phyloP scores from a whole-genome alignment of 2,113 vertebrate species.

The Onychostoma macrolepis region DNA sequence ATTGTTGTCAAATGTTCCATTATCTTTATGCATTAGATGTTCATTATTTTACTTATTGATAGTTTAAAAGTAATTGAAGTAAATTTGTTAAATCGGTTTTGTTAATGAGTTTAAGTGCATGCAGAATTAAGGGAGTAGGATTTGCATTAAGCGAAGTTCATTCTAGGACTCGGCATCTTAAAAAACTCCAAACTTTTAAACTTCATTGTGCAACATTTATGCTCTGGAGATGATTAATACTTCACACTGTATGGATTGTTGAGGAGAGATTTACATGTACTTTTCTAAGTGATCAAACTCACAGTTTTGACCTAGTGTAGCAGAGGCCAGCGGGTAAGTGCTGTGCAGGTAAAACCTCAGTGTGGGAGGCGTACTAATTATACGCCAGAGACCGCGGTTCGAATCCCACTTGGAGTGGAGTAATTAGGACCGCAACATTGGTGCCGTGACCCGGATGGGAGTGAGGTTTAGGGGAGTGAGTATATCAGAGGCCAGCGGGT shows the following conservation, averaged over 20 bases:
- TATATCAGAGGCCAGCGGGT: too few relatives aligned
- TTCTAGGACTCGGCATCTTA: background rate
- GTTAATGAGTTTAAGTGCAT: background rate
- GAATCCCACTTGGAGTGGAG: too few relatives aligned
- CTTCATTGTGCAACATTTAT: background rate
- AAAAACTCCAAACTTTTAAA: background rate
- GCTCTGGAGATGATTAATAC: background rate
- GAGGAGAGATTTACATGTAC: background rate
- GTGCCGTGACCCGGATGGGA: too few relatives aligned
- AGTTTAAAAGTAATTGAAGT: conserved; percentile 6
- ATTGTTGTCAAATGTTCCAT: conserved; percentile 27
- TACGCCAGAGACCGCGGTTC: too few relatives aligned
- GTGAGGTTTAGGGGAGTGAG: too few relatives aligned
- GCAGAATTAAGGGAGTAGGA: background rate
- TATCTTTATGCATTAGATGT: conserved; percentile 9
- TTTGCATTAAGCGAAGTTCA: background rate
- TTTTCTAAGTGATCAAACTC: background rate
- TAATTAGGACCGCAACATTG: too few relatives aligned
- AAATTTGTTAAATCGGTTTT: background rate
- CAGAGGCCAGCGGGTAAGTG: too few relatives aligned
- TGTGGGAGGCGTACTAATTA: too few relatives aligned
- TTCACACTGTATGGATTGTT: background rate
- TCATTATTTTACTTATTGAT: conserved; percentile 15
- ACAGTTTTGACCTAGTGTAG: background rate
- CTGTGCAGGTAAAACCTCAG: too few relatives aligned